Conservation (phyloP, 2,888 invertebrate genomes). For the Clanis bilineata region DNA sequence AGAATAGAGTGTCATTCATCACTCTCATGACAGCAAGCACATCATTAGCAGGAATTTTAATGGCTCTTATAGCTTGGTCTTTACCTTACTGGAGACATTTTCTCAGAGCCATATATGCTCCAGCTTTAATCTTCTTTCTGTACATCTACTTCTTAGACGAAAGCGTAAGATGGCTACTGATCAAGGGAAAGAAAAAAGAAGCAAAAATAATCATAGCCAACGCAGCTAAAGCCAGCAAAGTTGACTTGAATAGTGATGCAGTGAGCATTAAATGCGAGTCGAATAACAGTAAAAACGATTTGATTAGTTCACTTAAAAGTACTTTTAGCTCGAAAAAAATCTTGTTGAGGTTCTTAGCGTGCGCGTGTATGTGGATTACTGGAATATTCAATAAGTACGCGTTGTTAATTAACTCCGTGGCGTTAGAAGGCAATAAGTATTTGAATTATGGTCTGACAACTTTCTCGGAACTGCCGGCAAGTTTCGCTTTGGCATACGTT, state of each 20-base stretch:
- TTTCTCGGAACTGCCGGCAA: constrained; percentile 80
- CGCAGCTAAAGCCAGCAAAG: constrained; percentile 68
- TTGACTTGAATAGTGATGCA: constrained; percentile 32
- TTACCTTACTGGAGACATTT: constrained; percentile 85
- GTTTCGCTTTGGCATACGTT: constrained; percentile 70
- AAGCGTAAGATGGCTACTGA: constrained; percentile 87
- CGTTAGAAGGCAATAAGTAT: constrained; percentile 86
- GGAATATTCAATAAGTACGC: constrained; percentile 78
- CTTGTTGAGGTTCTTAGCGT: constrained; percentile 35
- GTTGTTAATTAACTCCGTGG: constrained; percentile 85
- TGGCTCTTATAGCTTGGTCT: constrained; percentile 84
- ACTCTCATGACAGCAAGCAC: constrained; percentile 79
- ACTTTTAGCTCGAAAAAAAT: constrained; percentile 38
- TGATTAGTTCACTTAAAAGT: constrained; percentile 21
- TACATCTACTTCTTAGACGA: constrained; percentile 85
- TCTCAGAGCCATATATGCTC: constrained; percentile 83
- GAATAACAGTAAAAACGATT: background rate
- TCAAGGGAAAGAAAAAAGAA: constrained; percentile 82
- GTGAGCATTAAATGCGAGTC: constrained; percentile 24
- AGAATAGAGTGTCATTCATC: constrained; percentile 40
- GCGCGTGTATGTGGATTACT: constrained; percentile 42
- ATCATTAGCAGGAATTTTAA: constrained; percentile 78
- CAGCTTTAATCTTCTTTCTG: constrained; percentile 82
- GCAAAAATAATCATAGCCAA: constrained; percentile 81
- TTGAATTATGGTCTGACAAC: constrained; percentile 85